phyloP scores from a whole-genome alignment of 2,888 invertebrate genomes.

The Suillia variegata region DNA sequence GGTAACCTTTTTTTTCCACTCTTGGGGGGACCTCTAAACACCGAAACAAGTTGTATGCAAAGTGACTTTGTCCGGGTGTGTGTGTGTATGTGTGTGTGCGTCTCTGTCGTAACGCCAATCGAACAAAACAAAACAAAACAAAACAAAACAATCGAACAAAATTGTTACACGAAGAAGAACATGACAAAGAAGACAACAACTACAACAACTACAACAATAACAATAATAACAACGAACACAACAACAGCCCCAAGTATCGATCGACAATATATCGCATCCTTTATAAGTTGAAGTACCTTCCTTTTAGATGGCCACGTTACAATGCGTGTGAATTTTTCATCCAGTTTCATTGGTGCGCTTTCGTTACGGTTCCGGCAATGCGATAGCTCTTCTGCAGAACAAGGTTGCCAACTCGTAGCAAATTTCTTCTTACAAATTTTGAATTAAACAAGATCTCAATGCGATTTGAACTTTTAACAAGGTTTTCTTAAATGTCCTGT shows the following conservation, averaged over 20 bases:
- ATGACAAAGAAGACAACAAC: slow-evolving; percentile 17
- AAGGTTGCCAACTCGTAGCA: too few relatives aligned
- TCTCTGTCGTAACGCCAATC: slow-evolving; percentile 41
- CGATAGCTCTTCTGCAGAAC: not conserved
- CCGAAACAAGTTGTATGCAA: not conserved
- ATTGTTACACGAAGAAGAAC: slow-evolving; percentile 24
- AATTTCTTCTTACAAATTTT: too few relatives aligned
- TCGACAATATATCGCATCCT: slow-evolving; percentile 8
- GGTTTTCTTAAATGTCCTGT: too few relatives aligned
- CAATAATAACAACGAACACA: slow-evolving; percentile 3
- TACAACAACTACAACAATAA: too few relatives aligned
- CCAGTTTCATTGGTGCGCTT: not conserved
- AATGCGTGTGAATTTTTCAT: slow-evolving; percentile 7
- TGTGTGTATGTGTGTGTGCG: slow-evolving; percentile 13
- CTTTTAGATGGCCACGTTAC: not conserved
- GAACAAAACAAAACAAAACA: slow-evolving; percentile 34
- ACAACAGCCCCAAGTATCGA: slow-evolving; percentile 6
- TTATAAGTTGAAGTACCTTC: too few relatives aligned
- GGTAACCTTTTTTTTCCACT: not conserved
- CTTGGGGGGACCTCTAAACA: not conserved
- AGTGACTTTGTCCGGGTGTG: slow-evolving; percentile 2
- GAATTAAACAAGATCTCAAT: too few relatives aligned
- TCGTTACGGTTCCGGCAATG: not conserved
- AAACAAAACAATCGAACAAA: slow-evolving; percentile 38
- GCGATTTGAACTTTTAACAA: too few relatives aligned